phyloP scores from a whole-genome alignment of 2,888 invertebrate species.

The Kryphioiulus occultus region DNA sequence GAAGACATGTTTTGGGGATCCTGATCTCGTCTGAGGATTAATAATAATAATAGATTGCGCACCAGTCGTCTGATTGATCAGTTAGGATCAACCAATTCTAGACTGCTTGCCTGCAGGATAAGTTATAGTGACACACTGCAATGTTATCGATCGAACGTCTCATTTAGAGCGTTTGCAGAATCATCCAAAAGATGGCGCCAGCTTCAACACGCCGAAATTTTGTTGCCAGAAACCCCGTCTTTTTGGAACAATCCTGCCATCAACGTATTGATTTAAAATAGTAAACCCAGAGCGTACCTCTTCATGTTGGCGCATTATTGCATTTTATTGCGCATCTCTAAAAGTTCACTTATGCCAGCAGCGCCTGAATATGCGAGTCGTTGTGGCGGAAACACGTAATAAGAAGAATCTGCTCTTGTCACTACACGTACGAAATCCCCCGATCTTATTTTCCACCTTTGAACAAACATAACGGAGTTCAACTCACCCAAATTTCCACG shows the following conservation, averaged over 20 bases:
- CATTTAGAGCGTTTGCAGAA: neutral
- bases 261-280: conserved; percentile 18
- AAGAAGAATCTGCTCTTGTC: conserved; percentile 11
- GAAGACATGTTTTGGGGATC: too few relatives aligned
- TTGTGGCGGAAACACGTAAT: neutral
- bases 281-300: neutral
- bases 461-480: neutral
- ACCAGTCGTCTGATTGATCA: too few relatives aligned
- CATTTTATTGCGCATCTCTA: conserved; percentile 19
- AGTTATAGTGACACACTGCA: neutral
- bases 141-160: neutral
- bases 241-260: neutral
- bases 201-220: neutral
- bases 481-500: conserved; percentile 53
- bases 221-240: neutral
- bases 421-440: neutral
- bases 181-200: neutral
- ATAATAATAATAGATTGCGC: too few relatives aligned
- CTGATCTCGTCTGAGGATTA: too few relatives aligned
- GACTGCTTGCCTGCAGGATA: neutral
- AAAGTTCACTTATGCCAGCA: neutral
- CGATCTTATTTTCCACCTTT: neutral
- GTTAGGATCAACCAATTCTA: too few relatives aligned
- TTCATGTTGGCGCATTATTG: conserved; percentile 18
- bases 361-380: neutral